Conservation (phyloP, 2,113 vertebrate genomes). For the Empidonax traillii region DNA sequence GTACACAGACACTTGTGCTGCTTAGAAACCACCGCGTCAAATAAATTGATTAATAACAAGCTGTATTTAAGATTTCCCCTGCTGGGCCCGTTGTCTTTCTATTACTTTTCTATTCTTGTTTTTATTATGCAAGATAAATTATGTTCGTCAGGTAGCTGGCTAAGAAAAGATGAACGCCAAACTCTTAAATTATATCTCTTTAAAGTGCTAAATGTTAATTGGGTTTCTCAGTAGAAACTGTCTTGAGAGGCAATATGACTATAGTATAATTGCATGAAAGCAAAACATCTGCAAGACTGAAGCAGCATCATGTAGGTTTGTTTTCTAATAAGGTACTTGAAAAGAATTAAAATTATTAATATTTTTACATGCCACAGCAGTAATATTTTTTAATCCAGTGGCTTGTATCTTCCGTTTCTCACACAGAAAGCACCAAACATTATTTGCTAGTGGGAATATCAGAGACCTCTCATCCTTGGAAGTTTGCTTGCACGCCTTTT, state of each 20-base stretch:
- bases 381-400: not conserved
- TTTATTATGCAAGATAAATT: conserved; percentile 10
- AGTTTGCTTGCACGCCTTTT: not conserved
- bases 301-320: conserved; percentile 7
- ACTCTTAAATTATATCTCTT: not conserved
- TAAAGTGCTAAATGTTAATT: conserved; percentile 22
- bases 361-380: not conserved
- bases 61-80: not conserved
- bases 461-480: not conserved
- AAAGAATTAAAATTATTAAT: conserved; percentile 19
- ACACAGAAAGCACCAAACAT: not conserved
- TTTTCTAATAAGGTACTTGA: conserved; percentile 28
- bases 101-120: not conserved
- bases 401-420: not conserved
- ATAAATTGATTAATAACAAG: not conserved
- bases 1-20: not conserved
- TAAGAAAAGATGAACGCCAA: not conserved
- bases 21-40: not conserved
- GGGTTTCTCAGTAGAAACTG: conserved; percentile 7
- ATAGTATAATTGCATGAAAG: conserved; percentile 20
- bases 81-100: not conserved
- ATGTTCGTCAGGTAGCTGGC: not conserved
- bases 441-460: not conserved
- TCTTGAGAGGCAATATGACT: conserved; percentile 27
- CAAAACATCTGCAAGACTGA: conserved; percentile 18